Percentiles rank a stretch among this genome's conserved stretches.
phyloP scores from a whole-genome alignment of 2,888 invertebrate species.

The Drosophila mettleri region DNA sequence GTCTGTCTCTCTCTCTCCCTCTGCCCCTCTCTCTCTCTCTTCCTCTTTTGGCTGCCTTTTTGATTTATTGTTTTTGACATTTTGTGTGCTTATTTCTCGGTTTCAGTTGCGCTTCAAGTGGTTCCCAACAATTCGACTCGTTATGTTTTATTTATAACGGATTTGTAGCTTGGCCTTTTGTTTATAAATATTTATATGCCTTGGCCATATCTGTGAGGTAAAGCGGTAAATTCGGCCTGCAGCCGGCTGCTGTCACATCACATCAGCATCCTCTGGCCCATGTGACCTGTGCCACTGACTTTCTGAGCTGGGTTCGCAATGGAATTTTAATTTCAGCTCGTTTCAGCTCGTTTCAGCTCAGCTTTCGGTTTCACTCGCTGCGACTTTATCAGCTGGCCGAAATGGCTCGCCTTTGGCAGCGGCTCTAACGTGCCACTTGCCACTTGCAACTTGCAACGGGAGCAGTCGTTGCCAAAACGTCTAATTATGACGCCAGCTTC shows the following conservation, averaged over 20 bases:
- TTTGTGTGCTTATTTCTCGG: conserved; percentile 64
- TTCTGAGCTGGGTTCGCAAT: conserved; percentile 66
- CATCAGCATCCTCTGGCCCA: conserved; percentile 39
- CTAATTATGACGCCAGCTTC: conserved; percentile 56
- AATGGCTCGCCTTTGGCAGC: conserved; percentile 24
- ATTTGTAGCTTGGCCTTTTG: conserved; percentile 61
- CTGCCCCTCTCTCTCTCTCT: neutral
- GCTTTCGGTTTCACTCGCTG: conserved; percentile 28
- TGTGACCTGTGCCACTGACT: conserved; percentile 36
- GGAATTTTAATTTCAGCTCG: conserved; percentile 74
- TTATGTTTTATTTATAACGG: conserved; percentile 81
- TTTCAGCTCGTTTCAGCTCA: conserved; percentile 21
- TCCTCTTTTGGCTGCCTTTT: conserved; percentile 33
- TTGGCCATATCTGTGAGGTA: conserved; percentile 11
- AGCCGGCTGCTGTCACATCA: conserved; percentile 31
- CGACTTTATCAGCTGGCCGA: conserved; percentile 29
- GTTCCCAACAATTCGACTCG: conserved; percentile 55
- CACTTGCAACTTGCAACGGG: conserved; percentile 28
- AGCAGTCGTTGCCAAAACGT: conserved; percentile 36
- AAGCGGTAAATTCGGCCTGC: conserved; percentile 21
- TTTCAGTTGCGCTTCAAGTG: conserved; percentile 67
- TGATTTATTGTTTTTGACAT: conserved; percentile 82
- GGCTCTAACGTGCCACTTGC: conserved; percentile 8
- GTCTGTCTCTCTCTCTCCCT: conserved; percentile 1
- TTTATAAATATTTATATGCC: conserved; percentile 74